Base-by-base conservation (phyloP, 30 jellyfish, hydroid and myxozoan species). In the Nemopilema nomurai region DNA sequence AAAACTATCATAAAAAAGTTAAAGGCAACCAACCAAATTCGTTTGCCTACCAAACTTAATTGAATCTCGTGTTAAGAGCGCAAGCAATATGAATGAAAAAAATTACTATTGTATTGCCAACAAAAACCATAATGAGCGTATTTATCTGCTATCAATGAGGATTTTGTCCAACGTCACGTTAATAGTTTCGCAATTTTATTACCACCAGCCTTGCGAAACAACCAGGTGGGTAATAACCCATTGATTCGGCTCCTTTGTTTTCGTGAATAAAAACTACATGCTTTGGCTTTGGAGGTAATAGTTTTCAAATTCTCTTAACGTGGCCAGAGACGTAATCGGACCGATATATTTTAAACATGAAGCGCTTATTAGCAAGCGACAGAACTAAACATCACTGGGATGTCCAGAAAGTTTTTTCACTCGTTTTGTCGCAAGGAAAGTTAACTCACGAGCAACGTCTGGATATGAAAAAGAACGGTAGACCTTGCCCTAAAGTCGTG, bases 391-490 rank as follows among this genome's bases (percentile, higher is more conserved):
- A 27, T 69, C 26, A 51, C 41, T 69, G 31, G 53, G 80, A 8
- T 69, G 80, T 69, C 41, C 80, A 69, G 41, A 69, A 69, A 23
- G 80, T 69, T 6, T 69, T 67, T 27, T 69, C 80, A 21, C 24
- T 69, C 62, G 28, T 69, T 69, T 69, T 51, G 41, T 23, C 31
- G 28, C 80, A 69, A 51, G 80, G 80, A 51, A 68, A 69, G 41
- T 51, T 69, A 69, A 69, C 80, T 69, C 80, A 69, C 80, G 18
- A 69, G 80, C 80, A 21, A 51, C 52, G 63, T 69, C 80, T 69
- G 62, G 57, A 69, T 21, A 41, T 69, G 62, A 69, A 69, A 69
- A 69, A 27, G 57, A 51, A 20, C 28, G 30, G 72, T 19, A 63
- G 72, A 24, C 72, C 72, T 19, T 63, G 72, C 72, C 72, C 72